A percentile compares a stretch with the other conserved stretches of the same genome.
These are phyloP conservation scores for Diacarnus erythraeanus DNA, from an alignment of 37 sponge, comb jelly and placozoan species.

Conservation along the genomic window DNA sequence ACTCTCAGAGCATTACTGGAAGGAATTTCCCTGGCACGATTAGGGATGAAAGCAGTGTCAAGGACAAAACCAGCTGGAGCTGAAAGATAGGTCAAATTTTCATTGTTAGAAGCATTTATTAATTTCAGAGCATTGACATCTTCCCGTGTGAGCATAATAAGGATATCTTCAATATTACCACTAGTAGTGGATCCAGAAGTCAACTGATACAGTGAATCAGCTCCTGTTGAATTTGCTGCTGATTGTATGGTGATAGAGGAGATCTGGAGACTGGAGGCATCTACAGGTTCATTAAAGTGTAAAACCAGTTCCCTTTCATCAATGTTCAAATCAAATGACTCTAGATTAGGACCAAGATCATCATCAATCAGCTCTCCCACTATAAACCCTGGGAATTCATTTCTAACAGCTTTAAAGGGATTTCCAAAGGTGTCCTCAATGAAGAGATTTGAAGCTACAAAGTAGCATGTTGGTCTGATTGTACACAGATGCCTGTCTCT, in stretches of 20 bases:
- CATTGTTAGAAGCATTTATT: constrained; percentile 30
- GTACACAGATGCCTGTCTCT: constrained; percentile 60
- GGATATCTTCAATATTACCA: constrained; percentile 38
- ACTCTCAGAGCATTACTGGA: constrained; percentile 44
- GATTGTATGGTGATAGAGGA: constrained; percentile 56
- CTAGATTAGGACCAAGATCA: constrained; percentile 60
- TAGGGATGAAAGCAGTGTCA: constrained; percentile 73
- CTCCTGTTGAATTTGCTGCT: constrained; percentile 17
- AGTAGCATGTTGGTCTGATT: constrained; percentile 78
- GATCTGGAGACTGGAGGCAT: constrained; percentile 31
- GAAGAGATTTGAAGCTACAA: constrained; percentile 45
- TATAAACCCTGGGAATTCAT: constrained; percentile 73
- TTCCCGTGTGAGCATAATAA: constrained; percentile 36
- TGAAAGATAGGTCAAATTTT: constrained; percentile 59
- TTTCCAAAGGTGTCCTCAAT: constrained; percentile 79
- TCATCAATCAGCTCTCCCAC: constrained; percentile 69
- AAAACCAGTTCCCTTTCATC: constrained; percentile 51
- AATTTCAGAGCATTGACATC: constrained; percentile 70
- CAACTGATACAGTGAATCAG: constrained; percentile 36
- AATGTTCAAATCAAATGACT: constrained; percentile 69
- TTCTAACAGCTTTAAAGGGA: constrained; percentile 16
- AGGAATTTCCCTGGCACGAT: constrained; percentile 47
- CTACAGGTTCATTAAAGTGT: constrained; percentile 77
- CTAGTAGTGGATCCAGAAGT: constrained; percentile 48
- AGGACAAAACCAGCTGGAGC: constrained; percentile 48